Percentiles rank a stretch among this genome's conserved stretches.
Evolutionary conservation across 2,888 invertebrate genomes (phyloP).

Genomic region (Xanthia togata): DNA sequence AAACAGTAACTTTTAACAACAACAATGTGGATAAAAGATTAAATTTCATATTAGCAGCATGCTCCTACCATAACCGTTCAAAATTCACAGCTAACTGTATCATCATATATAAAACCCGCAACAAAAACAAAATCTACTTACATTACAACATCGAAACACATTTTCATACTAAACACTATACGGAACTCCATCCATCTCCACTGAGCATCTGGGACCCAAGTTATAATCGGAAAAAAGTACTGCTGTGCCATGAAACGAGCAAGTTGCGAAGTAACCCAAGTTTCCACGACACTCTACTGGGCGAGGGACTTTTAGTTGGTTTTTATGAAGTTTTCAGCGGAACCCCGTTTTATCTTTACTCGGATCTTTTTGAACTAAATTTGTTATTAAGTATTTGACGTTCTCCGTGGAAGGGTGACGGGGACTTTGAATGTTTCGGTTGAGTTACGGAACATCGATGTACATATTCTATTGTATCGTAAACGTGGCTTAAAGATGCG

Average conservation of each 20-base stretch:
- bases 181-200: conserved; percentile 48
- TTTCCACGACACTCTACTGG: conserved; percentile 63
- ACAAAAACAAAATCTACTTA: conserved; percentile 37
- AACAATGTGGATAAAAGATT: background rate
- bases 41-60: background rate
- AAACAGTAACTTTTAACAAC: background rate
- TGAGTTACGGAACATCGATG: conserved; percentile 9
- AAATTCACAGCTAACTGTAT: background rate
- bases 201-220: conserved; percentile 60
- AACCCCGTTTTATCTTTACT: conserved; percentile 61
- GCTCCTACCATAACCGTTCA: background rate
- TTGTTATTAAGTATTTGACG: conserved; percentile 64
- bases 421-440: conserved; percentile 24
- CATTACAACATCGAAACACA: conserved; percentile 33
- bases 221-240: conserved; percentile 68
- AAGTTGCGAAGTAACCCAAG: conserved; percentile 65
- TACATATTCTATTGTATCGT: background rate
- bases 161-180: conserved; percentile 52
- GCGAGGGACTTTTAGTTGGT: conserved; percentile 65
- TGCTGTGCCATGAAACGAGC: conserved; percentile 54
- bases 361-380: conserved; percentile 64
- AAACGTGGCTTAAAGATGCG: background rate
- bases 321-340: conserved; percentile 67
- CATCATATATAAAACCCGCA: conserved; percentile 6
- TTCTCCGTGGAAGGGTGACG: conserved; percentile 28